phyloP scores from a whole-genome alignment of 2,797 vertebrate species.

The Salarias fasciatus region DNA sequence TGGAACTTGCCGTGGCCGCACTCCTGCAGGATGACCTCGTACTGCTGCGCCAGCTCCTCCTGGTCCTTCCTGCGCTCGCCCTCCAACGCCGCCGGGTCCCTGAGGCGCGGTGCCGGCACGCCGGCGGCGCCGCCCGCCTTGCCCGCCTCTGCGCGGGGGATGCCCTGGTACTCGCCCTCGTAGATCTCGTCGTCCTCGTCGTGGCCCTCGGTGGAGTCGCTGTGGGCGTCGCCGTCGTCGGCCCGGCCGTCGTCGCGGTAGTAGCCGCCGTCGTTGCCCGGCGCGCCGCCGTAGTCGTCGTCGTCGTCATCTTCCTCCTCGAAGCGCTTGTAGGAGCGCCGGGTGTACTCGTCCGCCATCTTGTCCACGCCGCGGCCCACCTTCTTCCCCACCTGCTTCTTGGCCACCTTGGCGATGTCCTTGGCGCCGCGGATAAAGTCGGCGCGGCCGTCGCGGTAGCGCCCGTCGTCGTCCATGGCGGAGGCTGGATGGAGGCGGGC shows the following conservation, averaged over 20 bases:
- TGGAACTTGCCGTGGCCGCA: constrained; percentile 97
- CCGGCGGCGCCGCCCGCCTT: constrained; percentile 76
- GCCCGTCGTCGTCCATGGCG: constrained; percentile 91
- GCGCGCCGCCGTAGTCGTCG: constrained; percentile 82
- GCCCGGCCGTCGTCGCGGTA: constrained; percentile 86
- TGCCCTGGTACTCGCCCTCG: constrained; percentile 97
- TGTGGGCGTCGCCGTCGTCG: constrained; percentile 91
- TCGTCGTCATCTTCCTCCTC: constrained; percentile 95
- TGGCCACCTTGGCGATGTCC: constrained; percentile 97
- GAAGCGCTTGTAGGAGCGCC: constrained; percentile 92
- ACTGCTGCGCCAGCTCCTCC: constrained; percentile 95
- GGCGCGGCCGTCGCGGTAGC: constrained; percentile 88
- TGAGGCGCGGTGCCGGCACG: constrained; percentile 81
- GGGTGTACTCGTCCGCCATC: constrained; percentile 93
- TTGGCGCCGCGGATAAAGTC: constrained; percentile 96
- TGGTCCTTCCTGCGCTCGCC: constrained; percentile 89
- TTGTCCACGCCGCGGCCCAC: constrained; percentile 90
- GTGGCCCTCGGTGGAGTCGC: constrained; percentile 96
- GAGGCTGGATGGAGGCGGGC: no score
- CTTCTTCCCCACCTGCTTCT: constrained; percentile 93
- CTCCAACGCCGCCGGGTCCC: constrained; percentile 84
- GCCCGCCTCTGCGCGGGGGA: constrained; percentile 89
- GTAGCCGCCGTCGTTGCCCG: constrained; percentile 77
- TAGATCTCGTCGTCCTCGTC: constrained; percentile 98
- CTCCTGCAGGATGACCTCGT: constrained; percentile 95